Conservation (phyloP, 2,797 vertebrate genomes). For the Gymnothorax reevesii region DNA sequence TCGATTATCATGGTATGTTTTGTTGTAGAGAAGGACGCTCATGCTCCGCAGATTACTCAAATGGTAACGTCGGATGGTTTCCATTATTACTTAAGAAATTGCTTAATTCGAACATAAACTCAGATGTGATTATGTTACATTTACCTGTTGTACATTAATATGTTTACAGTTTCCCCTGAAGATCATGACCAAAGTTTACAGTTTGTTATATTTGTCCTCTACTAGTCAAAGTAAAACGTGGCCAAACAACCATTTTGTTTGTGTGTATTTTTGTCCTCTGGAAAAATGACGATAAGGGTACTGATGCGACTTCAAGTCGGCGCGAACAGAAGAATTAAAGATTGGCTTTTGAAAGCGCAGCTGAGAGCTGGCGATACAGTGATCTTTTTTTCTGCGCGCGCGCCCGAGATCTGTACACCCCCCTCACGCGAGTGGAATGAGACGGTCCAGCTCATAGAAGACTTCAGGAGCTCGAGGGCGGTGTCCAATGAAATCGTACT, state of each 20-base stretch:
- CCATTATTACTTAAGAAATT: neutral
- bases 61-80: neutral
- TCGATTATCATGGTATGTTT: neutral
- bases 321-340: neutral
- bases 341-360: slow-evolving; percentile 1
- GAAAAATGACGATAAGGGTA: neutral
- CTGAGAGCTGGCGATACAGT: neutral
- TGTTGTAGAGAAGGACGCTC: neutral
- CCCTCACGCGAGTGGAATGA: slow-evolving; percentile 75
- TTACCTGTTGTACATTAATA: neutral
- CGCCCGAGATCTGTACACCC: slow-evolving; percentile 41
- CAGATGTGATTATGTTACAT: neutral
- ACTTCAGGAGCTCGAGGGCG: slow-evolving; percentile 67
- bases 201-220: neutral
- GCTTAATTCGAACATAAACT: neutral
- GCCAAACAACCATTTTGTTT: neutral
- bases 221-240: neutral
- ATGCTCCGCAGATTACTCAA: neutral
- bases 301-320: neutral
- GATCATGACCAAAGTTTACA: neutral
- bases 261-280: neutral
- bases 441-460: slow-evolving; percentile 80
- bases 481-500: slow-evolving; percentile 78
- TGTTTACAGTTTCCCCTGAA: neutral
- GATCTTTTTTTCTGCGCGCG: neutral